These are phyloP conservation scores for Eunapius fragilis DNA, from an alignment of 37 sponge, comb jelly and placozoan genomes.

Conservation along the genomic window DNA sequence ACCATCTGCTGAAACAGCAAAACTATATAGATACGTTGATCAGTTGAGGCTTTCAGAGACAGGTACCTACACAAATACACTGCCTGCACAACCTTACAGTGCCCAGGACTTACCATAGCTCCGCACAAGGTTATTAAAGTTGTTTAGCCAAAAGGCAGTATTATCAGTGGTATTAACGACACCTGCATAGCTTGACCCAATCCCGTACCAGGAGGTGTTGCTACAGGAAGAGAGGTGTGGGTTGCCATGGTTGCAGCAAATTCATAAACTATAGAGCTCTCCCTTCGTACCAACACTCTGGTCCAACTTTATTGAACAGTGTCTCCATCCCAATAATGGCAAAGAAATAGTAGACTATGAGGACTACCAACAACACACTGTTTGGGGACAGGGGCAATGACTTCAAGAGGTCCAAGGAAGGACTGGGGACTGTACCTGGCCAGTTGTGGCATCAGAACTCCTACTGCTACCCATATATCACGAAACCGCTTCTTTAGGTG, in stretches of 20 bases:
- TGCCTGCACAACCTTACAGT: neutral
- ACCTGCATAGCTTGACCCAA: constrained; percentile 26
- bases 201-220: constrained; percentile 30
- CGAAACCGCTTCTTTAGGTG: constrained; percentile 76
- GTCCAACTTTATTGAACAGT: constrained; percentile 30
- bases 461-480: constrained; percentile 73
- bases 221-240: neutral
- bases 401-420: too few relatives aligned
- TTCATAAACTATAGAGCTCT: neutral
- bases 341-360: constrained; percentile 74
- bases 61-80: neutral
- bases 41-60: too few relatives aligned
- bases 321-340: constrained; percentile 89
- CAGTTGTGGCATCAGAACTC: constrained; percentile 63
- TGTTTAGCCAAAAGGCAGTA: constrained; percentile 60
- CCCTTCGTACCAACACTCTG: constrained; percentile 51
- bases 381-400: too few relatives aligned
- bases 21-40: constrained; percentile 43
- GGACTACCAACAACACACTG: constrained; percentile 23
- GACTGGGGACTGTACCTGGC: neutral
- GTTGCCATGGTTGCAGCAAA: too few relatives aligned
- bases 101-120: constrained; percentile 62
- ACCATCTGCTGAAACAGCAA: constrained; percentile 85
- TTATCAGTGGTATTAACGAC: too few relatives aligned
- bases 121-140: constrained; percentile 74